A percentile compares a stretch with the other conserved stretches of the same genome.
Conservation (phyloP, 2,113 vertebrate genomes). For the Periophthalmus modestus region DNA sequence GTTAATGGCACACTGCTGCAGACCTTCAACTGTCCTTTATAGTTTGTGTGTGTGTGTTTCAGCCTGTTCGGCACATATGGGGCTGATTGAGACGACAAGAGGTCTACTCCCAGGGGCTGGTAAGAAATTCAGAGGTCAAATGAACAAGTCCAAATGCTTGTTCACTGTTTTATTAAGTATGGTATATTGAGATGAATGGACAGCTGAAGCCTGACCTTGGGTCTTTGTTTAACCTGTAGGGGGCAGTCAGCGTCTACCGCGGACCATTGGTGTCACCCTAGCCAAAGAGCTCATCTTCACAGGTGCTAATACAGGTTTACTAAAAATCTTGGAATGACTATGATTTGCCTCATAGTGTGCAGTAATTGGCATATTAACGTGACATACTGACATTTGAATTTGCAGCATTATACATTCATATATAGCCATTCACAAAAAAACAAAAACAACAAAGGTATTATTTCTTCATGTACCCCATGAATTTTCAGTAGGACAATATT, state of each 20-base stretch:
- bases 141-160: conserved; percentile 14
- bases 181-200: conserved; percentile 1
- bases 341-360: neutral
- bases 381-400: neutral
- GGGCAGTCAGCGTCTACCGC: conserved; percentile 92
- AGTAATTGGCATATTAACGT: neutral
- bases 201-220: conserved; percentile 54
- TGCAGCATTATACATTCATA: neutral
- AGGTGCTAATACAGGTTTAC: conserved; percentile 52
- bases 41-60: conserved; percentile 47
- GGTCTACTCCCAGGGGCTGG: conserved; percentile 96
- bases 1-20: conserved; percentile 30
- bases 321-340: conserved; percentile 1
- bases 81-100: conserved; percentile 93
- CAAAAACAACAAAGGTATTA: too few relatives aligned
- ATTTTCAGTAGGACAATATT: too few relatives aligned
- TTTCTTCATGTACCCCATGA: neutral
- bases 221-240: conserved; percentile 74
- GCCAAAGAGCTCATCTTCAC: conserved; percentile 98
- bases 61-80: conserved; percentile 92
- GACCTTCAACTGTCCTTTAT: conserved; percentile 67
- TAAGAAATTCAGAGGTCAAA: conserved; percentile 67
- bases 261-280: conserved; percentile 84
- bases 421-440: neutral
- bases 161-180: neutral